Evolutionary conservation across 2,797 vertebrate species (phyloP).

Genomic region (Anableps anableps): DNA sequence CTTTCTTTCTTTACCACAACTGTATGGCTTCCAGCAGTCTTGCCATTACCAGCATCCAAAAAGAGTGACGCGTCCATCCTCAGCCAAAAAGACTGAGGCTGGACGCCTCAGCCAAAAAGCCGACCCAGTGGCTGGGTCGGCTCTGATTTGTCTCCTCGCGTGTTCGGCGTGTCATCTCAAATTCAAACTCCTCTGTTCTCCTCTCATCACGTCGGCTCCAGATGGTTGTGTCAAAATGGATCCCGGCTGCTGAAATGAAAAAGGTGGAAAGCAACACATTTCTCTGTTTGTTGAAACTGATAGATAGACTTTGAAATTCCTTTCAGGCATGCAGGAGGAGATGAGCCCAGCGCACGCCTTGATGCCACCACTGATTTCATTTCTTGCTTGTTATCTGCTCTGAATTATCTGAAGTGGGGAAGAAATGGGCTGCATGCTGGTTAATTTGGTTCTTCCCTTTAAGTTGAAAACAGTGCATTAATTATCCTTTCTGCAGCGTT

Average conservation of each 20-base stretch:
- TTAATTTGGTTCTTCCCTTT: conserved; percentile 44
- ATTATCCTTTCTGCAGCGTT: conserved; percentile 53
- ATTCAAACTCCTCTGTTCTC: conserved; percentile 78
- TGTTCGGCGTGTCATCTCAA: conserved; percentile 78
- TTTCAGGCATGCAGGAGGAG: conserved; percentile 64
- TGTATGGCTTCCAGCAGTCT: conserved; percentile 56
- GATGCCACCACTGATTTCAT: conserved; percentile 58
- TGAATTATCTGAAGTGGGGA: conserved; percentile 43
- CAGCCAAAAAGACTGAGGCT: conserved; percentile 54
- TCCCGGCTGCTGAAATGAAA: conserved; percentile 40
- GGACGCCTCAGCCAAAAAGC: conserved; percentile 54
- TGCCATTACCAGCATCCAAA: conserved; percentile 62
- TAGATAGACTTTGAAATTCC: conserved; percentile 77
- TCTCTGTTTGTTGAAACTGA: conserved; percentile 76
- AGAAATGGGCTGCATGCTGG: conserved; percentile 22
- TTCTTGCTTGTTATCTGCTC: conserved; percentile 51
- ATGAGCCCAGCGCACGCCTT: conserved; percentile 64
- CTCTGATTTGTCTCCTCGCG: conserved; percentile 70
- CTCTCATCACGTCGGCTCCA: conserved; percentile 77
- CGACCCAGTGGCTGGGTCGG: conserved; percentile 24
- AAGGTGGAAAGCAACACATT: conserved; percentile 71
- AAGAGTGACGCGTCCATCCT: conserved; percentile 73
- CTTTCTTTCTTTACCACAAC: conserved; percentile 56
- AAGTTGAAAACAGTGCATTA: conserved; percentile 60
- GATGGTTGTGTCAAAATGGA: conserved; percentile 80